Conservation (phyloP, 2,113 vertebrate genomes). For the Stercorarius parasiticus region DNA sequence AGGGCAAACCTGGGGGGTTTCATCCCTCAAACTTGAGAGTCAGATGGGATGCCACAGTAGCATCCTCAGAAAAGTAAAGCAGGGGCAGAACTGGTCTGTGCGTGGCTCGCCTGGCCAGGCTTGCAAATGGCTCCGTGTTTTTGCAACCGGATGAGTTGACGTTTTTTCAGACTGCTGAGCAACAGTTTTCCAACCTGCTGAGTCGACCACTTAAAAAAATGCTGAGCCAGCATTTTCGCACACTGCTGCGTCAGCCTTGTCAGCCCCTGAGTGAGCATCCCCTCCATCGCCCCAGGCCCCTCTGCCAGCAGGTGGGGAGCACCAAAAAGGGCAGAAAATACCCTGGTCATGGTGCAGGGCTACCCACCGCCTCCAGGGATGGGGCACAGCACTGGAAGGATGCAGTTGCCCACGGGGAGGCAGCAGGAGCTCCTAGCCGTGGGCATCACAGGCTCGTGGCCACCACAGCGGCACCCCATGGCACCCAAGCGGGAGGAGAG, state of each 20-base stretch:
- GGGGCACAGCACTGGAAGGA: not conserved
- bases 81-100: not conserved
- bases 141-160: not conserved
- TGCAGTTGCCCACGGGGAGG: not conserved
- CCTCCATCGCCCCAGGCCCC: not conserved
- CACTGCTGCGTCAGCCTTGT: not conserved
- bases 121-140: rapidly evolving
- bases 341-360: not conserved
- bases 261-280: not conserved
- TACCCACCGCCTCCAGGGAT: not conserved
- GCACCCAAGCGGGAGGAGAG: not conserved
- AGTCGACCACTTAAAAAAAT: not conserved
- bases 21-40: not conserved
- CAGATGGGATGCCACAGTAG: rapidly evolving
- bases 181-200: not conserved
- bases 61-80: not conserved
- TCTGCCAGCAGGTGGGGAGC: not conserved
- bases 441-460: rapidly evolving
- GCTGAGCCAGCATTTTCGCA: not conserved
- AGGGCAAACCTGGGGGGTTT: not conserved
- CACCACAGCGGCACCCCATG: rapidly evolving
- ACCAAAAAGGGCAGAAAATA: not conserved
- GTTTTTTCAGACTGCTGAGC: not conserved
- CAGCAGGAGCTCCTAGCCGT: not conserved
- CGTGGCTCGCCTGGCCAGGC: rapidly evolving